Percentiles rank a stretch among this genome's conserved stretches.
Conservation (phyloP, 2,888 invertebrate genomes). For the Caradrina kadenii region DNA sequence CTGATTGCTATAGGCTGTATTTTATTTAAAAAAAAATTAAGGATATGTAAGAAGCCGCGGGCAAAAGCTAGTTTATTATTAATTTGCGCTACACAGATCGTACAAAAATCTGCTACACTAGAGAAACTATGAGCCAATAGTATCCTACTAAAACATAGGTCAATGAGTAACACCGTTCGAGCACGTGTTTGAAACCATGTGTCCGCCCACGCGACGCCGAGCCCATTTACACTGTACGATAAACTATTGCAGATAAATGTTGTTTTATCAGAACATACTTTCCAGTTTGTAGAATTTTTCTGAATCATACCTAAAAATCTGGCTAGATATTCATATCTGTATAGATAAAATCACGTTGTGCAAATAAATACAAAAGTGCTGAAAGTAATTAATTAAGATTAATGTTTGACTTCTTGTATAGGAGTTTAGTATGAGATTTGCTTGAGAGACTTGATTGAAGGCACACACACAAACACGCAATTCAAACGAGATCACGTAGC, state of each 20-base stretch:
- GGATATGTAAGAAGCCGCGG: too few relatives aligned
- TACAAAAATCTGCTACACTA: conserved; percentile 10
- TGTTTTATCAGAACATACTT: conserved; percentile 30
- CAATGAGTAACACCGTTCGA: conserved; percentile 23
- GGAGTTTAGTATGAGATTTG: not conserved
- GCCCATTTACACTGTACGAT: conserved; percentile 48
- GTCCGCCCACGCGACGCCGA: conserved; percentile 38
- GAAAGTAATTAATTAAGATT: not conserved
- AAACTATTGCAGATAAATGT: conserved; percentile 34
- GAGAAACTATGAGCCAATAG: conserved; percentile 17
- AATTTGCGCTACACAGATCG: not conserved
- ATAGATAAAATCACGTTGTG: conserved; percentile 8
- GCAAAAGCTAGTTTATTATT: too few relatives aligned
- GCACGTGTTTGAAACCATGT: conserved; percentile 35
- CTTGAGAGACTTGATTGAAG: not conserved
- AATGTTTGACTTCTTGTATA: not conserved
- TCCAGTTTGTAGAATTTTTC: conserved; percentile 28
- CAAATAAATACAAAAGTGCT: not conserved
- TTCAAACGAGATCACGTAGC: not conserved
- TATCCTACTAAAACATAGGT: conserved; percentile 26
- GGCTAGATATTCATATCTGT: conserved; percentile 2
- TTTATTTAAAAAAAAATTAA: too few relatives aligned
- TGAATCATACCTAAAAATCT: conserved; percentile 20
- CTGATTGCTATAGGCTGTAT: too few relatives aligned
- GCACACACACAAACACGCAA: not conserved